Evolutionary conservation across 1,140 invertebrate species (phyloP).

Genomic region (Saxidomus purpurata): DNA sequence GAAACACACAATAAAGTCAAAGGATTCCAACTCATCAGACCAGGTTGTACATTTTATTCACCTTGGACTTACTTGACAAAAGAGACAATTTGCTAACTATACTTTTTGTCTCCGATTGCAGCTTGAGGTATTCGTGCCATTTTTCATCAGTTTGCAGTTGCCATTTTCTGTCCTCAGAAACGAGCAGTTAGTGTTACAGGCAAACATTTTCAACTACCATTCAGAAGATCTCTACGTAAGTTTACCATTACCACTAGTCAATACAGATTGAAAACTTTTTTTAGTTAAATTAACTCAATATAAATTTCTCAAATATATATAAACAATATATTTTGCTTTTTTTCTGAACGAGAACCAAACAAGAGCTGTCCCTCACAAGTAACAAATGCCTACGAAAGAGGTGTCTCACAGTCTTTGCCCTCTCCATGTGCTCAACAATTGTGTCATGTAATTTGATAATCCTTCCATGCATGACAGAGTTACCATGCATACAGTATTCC

Average conservation of each 20-base stretch:
- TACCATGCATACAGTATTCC: too few relatives aligned
- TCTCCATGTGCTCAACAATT: too few relatives aligned
- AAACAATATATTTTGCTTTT: neutral
- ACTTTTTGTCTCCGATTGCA: conserved; percentile 80
- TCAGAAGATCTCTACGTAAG: conserved; percentile 90
- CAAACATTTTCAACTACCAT: conserved; percentile 98
- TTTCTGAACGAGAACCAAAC: neutral
- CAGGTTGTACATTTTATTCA: too few relatives aligned
- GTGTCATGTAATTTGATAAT: too few relatives aligned
- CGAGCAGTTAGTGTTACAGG: conserved; percentile 96
- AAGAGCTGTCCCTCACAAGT: too few relatives aligned
- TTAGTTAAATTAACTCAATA: neutral
- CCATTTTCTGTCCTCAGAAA: conserved; percentile 96
- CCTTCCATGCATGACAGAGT: too few relatives aligned
- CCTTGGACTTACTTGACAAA: too few relatives aligned
- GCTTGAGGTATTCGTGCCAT: conserved; percentile 94
- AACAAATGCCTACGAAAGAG: too few relatives aligned
- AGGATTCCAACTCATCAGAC: too few relatives aligned
- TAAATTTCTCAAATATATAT: neutral
- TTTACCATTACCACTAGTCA: neutral
- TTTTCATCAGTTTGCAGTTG: conserved; percentile 94
- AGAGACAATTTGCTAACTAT: too few relatives aligned
- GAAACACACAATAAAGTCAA: too few relatives aligned
- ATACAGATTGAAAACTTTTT: neutral
- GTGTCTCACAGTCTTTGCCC: too few relatives aligned